Evolutionary conservation across 1,140 invertebrate species (phyloP).

Genomic region (Drosophila teissieri): DNA sequence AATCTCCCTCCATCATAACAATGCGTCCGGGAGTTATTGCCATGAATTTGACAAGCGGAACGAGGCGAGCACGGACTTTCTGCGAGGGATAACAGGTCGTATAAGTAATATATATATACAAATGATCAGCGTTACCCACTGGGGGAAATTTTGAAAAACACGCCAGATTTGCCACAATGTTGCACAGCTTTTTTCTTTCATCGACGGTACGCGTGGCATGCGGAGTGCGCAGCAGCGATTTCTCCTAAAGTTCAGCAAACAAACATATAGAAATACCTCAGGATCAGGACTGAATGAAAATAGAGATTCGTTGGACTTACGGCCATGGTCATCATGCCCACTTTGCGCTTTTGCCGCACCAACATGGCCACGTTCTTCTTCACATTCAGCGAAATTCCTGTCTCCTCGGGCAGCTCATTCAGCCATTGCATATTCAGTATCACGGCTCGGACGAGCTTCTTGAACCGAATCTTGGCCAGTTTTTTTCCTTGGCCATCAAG

Average conservation of each 20-base stretch:
- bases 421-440: constrained; percentile 60
- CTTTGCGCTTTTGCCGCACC: constrained; percentile 60
- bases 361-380: constrained; percentile 59
- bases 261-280: not conserved
- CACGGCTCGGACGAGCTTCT: constrained; percentile 41
- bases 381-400: constrained; percentile 51
- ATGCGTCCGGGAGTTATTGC: constrained; percentile 32
- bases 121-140: constrained; percentile 23
- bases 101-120: no score
- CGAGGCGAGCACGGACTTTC: constrained; percentile 61
- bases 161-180: constrained; percentile 43
- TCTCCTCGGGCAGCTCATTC: constrained; percentile 49
- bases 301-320: constrained; percentile 16
- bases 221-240: constrained; percentile 40
- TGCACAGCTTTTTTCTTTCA: constrained; percentile 54
- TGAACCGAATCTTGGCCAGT: constrained; percentile 29
- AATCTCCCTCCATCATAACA: constrained; percentile 41
- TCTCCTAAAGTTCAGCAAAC: constrained; percentile 35
- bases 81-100: not conserved
- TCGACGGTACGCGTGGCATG: constrained; percentile 35
- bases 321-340: constrained; percentile 54
- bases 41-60: constrained; percentile 48
- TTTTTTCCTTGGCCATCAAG: constrained; percentile 14
- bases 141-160: constrained; percentile 57
- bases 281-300: no score